Percentiles rank a stretch among this genome's conserved stretches.
These are phyloP conservation scores for Campoplex nolae DNA, from an alignment of 2,888 invertebrate genomes.

Conservation along the genomic window DNA sequence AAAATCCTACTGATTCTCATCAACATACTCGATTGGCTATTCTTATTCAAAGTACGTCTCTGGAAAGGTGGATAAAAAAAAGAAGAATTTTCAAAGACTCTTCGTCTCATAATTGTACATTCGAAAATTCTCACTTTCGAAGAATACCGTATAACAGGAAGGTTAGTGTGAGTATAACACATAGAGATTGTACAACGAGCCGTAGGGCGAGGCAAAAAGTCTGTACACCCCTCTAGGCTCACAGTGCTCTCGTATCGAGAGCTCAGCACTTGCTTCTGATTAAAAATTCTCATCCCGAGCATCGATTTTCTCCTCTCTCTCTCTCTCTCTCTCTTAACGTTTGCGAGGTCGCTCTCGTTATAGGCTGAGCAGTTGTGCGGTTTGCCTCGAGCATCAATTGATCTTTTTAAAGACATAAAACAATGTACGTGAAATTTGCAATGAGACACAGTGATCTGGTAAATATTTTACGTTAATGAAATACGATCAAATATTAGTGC, in stretches of 20 bases:
- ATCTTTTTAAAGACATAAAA: background rate
- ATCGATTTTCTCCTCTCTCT: conserved; percentile 55
- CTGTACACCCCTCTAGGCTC: conserved; percentile 17
- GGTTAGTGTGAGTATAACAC: background rate
- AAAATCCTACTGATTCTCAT: background rate
- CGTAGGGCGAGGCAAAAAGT: conserved; percentile 22
- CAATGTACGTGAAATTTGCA: background rate
- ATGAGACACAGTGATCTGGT: background rate
- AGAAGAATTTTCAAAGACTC: background rate
- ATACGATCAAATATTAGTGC: background rate
- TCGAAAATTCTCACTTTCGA: background rate
- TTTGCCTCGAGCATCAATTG: background rate
- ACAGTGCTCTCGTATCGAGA: conserved; percentile 37
- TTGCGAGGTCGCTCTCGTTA: conserved; percentile 8
- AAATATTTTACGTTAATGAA: background rate
- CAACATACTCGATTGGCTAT: background rate
- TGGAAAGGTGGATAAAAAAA: background rate
- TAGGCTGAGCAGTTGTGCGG: conserved; percentile 16
- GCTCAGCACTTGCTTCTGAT: conserved; percentile 57
- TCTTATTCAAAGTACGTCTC: background rate
- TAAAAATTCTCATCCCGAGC: conserved; percentile 62
- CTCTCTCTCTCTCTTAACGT: conserved; percentile 22
- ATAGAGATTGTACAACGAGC: conserved; percentile 33
- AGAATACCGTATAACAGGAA: background rate
- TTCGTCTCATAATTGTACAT: background rate